Percentiles rank a stretch among this genome's conserved stretches.
Evolutionary conservation across 2,888 invertebrate species (phyloP).

Genomic region (Sminthurinus aureus): DNA sequence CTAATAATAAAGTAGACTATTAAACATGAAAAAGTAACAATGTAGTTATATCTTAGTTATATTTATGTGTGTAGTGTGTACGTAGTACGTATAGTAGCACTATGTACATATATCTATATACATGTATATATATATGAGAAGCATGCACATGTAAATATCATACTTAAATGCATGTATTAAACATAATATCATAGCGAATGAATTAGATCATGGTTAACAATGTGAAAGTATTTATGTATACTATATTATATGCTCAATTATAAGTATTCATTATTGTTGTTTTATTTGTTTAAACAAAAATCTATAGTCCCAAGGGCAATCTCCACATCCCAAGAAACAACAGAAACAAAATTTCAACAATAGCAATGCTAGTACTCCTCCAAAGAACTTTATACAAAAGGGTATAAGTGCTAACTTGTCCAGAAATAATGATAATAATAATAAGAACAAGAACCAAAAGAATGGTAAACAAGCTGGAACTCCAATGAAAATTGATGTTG

Average conservation of each 20-base stretch:
- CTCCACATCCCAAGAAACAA: constrained; percentile 12
- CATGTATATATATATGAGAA: too few species aligned
- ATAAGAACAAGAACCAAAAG: not conserved
- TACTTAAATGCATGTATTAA: too few species aligned
- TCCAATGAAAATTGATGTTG: constrained; percentile 38
- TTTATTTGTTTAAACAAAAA: not conserved
- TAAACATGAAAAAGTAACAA: too few species aligned
- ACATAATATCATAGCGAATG: too few species aligned
- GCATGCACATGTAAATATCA: too few species aligned
- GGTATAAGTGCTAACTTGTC: constrained; percentile 40
- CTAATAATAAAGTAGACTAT: too few species aligned
- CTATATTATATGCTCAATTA: too few species aligned
- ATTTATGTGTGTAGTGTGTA: too few species aligned
- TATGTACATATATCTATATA: too few species aligned
- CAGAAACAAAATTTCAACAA: not conserved
- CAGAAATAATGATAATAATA: not conserved
- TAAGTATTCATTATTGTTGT: not conserved
- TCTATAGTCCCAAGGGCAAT: constrained; percentile 17
- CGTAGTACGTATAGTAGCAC: too few species aligned
- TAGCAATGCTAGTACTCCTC: not conserved
- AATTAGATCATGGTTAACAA: not conserved
- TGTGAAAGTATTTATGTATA: too few species aligned
- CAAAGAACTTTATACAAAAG: constrained; percentile 11
- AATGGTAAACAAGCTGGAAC: not conserved
- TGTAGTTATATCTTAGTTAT: too few species aligned